A percentile compares a stretch with the other conserved stretches of the same genome.
phyloP scores from a whole-genome alignment of 1,140 invertebrate species.

The Nebria ingens region DNA sequence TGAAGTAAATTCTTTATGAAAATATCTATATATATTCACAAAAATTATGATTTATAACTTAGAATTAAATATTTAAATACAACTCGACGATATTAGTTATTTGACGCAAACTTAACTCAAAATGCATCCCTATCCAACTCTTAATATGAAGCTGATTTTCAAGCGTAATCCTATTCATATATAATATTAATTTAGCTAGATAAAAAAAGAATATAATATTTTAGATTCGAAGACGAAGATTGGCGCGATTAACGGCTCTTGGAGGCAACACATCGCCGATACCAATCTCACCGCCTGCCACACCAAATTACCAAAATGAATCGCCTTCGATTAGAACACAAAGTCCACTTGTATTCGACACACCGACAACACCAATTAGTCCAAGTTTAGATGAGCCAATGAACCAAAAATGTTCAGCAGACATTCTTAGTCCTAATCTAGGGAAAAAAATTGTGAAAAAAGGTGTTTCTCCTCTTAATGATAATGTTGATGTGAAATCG shows the following conservation, averaged over 20 bases:
- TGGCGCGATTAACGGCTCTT: slow-evolving; percentile 50
- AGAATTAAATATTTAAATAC: too few relatives aligned
- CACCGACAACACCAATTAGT: slow-evolving; percentile 2
- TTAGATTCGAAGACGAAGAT: slow-evolving; percentile 55
- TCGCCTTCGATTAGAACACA: slow-evolving; percentile 23
- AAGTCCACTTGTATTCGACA: slow-evolving; percentile 25
- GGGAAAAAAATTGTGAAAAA: slow-evolving; percentile 41
- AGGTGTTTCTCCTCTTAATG: slow-evolving; percentile 1
- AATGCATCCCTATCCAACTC: too few relatives aligned
- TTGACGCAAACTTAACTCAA: too few relatives aligned
- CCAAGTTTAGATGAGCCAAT: slow-evolving; percentile 35
- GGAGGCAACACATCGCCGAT: slow-evolving; percentile 32
- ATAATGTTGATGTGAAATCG: slow-evolving; percentile 9
- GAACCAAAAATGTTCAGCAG: slow-evolving; percentile 28
- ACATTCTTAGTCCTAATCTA: slow-evolving; percentile 44
- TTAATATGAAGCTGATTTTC: too few relatives aligned
- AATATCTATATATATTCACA: too few relatives aligned
- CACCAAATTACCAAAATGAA: slow-evolving; percentile 27
- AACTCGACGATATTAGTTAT: neutral
- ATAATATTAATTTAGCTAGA: too few relatives aligned
- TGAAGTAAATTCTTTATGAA: too few relatives aligned
- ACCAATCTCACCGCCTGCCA: slow-evolving; percentile 27
- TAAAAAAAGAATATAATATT: too few relatives aligned
- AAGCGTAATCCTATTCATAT: too few relatives aligned
- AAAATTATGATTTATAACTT: too few relatives aligned